These are phyloP conservation scores for Andrena minutula DNA, from an alignment of 2,888 invertebrate genomes.

Conservation along the genomic window DNA sequence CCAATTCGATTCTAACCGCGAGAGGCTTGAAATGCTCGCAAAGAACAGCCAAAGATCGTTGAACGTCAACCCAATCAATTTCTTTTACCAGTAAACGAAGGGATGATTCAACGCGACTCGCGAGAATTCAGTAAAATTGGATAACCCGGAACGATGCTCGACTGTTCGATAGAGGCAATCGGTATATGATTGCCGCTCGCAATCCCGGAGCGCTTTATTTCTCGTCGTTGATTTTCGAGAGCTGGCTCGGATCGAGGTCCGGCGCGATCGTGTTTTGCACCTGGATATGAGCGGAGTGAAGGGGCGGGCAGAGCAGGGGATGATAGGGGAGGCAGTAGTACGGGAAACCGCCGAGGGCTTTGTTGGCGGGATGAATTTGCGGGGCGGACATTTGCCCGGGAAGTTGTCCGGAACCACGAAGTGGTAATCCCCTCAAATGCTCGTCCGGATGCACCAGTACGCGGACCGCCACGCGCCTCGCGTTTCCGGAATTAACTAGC, in stretches of 20 bases:
- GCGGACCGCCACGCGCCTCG: conserved; percentile 95
- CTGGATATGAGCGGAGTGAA: conserved; percentile 81
- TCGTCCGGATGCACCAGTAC: conserved; percentile 89
- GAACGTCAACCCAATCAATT: no score
- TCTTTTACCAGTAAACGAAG: no score
- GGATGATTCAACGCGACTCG: no score
- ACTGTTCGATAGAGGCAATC: neutral
- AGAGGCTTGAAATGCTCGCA: no score
- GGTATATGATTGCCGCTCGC: neutral
- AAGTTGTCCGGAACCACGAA: conserved; percentile 79
- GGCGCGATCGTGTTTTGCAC: conserved; percentile 77
- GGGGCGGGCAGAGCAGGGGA: conserved; percentile 81
- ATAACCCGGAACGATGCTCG: neutral
- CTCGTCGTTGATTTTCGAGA: conserved; percentile 77
- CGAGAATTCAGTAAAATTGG: no score
- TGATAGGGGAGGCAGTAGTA: conserved; percentile 83
- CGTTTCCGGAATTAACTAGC: conserved; percentile 88
- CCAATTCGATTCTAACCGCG: no score
- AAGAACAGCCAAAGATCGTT: no score
- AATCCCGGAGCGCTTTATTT: conserved; percentile 66
- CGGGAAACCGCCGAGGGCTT: conserved; percentile 80
- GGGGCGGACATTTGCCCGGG: conserved; percentile 79
- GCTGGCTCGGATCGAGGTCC: conserved; percentile 77
- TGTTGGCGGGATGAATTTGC: conserved; percentile 80
- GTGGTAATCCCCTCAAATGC: conserved; percentile 81